Evolutionary conservation across 53 echinoderm and acorn worm species (phyloP), one percentile per base, ranked within the genome.

Genomic region (Actinopyga echinites): DNA sequence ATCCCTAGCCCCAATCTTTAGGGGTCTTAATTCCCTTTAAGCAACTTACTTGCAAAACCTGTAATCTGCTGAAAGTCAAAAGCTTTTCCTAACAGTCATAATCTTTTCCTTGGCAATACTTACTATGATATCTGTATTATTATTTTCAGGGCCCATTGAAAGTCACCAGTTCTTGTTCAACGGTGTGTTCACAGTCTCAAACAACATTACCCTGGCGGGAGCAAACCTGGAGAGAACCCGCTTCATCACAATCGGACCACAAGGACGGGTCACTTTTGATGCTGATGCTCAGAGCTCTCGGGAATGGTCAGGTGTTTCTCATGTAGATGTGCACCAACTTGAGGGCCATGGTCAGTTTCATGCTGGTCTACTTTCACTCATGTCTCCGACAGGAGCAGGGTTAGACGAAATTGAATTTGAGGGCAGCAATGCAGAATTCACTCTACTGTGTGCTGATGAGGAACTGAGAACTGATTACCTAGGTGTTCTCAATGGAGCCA

Each of bases 401-500:
- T 82, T 83, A 81, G 87, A 92, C 29, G 67, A 38, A 40, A 69
- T 92, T 19, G 60, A 89, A 22, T 58, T 92, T 79, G 59, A 61
- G 28, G 85, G 67, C 13, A 32, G 73, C 53, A 86, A 49, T 68
- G 89, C 79, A 17, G 64, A 83, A 31, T 89, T 92, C 25, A 60
- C 37, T 25, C 86, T 92, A 21, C 79, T 89, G 45, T 35, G 67
- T 32, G 67, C 86, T 5, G 89, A 79, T 7, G 56, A 36, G 7
- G 92, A 92, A 60, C 86, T 92, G n/a, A 78, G 79, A 2, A 89
- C 89, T 57, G 89, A 92, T 57, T 67, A 59, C 9, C 73, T 92
- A 9, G 33, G 57, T 19, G 68, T 92, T 26, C 31, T 44, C 1
- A 73, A 57, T 23, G 69, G 83, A 19, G 80, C 91, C 6, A 75